Percentiles rank a stretch among this genome's conserved stretches.
Conservation (phyloP, 92 coral and sea anemone species). For the Zoanthus sansibaricus region DNA sequence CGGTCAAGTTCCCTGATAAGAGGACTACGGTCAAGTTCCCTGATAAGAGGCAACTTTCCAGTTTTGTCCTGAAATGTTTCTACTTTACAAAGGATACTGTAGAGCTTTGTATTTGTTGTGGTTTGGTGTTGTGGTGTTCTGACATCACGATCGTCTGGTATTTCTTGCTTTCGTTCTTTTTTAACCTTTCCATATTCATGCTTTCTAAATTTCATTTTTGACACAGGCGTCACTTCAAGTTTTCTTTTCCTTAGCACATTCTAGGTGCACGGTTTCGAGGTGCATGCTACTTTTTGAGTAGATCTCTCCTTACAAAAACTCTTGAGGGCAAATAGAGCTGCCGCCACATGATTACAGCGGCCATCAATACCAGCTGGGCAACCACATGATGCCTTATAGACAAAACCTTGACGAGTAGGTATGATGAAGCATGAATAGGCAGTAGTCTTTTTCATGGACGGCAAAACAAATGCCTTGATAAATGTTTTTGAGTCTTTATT, state of each 20-base stretch:
- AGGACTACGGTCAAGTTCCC: too few relatives aligned
- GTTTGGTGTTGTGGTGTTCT: slow-evolving; percentile 38
- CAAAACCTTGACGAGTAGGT: slow-evolving; percentile 1
- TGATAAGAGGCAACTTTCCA: neutral
- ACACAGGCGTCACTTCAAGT: neutral
- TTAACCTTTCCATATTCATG: slow-evolving; percentile 43
- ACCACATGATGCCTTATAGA: slow-evolving; percentile 32
- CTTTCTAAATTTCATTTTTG: slow-evolving; percentile 30
- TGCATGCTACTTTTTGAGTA: neutral
- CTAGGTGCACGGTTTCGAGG: neutral
- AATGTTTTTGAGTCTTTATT: neutral
- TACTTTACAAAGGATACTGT: slow-evolving; percentile 16
- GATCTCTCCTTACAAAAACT: neutral
- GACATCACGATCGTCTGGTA: slow-evolving; percentile 19
- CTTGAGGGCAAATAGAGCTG: neutral
- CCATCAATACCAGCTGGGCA: slow-evolving; percentile 51
- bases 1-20: too few relatives aligned
- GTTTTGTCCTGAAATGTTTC: slow-evolving; percentile 22
- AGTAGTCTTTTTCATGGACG: slow-evolving; percentile 2
- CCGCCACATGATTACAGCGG: slow-evolving; percentile 45
- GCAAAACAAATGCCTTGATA: slow-evolving; percentile 1
- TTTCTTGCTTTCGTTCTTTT: neutral
- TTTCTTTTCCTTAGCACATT: slow-evolving; percentile 17
- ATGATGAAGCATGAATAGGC: slow-evolving; percentile 1
- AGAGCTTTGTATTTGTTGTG: slow-evolving; percentile 29